Conservation (phyloP, 2,113 vertebrate species). For the Eptesicus fuscus region DNA sequence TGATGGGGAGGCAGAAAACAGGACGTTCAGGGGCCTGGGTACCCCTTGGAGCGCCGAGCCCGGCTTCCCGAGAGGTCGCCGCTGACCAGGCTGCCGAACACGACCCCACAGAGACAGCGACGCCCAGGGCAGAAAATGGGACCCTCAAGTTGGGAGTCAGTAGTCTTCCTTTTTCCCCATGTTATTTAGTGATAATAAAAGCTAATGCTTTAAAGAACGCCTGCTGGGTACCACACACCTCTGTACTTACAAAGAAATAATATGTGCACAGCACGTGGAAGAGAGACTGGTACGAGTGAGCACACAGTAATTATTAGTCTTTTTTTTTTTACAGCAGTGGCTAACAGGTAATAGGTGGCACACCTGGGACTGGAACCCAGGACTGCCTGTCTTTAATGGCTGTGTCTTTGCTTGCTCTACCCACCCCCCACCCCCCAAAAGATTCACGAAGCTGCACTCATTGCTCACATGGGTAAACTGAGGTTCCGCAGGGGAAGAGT, state of each 20-base stretch:
- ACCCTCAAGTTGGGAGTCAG: background rate
- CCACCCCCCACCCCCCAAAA: background rate
- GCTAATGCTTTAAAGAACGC: background rate
- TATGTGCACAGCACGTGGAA: background rate
- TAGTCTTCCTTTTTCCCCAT: background rate
- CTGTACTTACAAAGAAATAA: background rate
- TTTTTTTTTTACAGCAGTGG: background rate
- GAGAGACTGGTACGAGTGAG: background rate
- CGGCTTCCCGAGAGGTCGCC: background rate
- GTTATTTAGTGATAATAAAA: background rate
- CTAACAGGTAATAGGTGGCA: background rate
- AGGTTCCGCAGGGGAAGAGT: background rate
- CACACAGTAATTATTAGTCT: background rate
- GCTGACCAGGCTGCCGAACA: background rate
- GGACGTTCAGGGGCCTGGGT: background rate
- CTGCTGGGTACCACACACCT: background rate
- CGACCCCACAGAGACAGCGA: background rate
- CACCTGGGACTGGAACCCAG: background rate
- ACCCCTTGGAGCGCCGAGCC: background rate
- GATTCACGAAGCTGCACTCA: background rate
- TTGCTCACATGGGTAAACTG: background rate
- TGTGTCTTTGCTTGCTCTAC: background rate
- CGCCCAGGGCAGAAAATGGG: background rate
- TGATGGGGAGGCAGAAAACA: background rate
- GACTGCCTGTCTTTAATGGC: background rate